These are phyloP conservation scores for Hyla sarda DNA, from an alignment of 2,113 vertebrate species.

Conservation along the genomic window DNA sequence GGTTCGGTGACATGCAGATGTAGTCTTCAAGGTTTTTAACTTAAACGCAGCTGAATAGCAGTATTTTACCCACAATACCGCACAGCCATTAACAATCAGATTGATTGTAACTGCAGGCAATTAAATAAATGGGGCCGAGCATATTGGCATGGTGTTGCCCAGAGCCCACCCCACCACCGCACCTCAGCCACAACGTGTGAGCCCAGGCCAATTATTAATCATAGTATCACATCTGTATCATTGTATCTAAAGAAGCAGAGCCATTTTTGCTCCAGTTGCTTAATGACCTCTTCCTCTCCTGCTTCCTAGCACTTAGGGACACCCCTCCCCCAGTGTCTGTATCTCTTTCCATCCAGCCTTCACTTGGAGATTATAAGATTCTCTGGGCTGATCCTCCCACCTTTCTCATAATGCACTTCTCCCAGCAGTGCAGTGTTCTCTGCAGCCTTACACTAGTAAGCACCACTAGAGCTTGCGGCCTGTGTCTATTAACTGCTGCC, in stretches of 20 bases:
- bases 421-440: slow-evolving; percentile 2
- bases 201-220: neutral
- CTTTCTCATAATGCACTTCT: slow-evolving; percentile 29
- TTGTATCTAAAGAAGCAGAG: neutral
- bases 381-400: slow-evolving; percentile 12
- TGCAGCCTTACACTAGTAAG: slow-evolving; percentile 3
- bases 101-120: no score
- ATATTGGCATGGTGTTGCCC: no score
- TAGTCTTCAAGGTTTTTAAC: no score
- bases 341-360: slow-evolving; percentile 9
- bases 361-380: slow-evolving; percentile 22
- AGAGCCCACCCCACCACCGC: no score
- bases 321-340: slow-evolving; percentile 30
- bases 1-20: no score
- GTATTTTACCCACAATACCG: no score
- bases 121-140: no score
- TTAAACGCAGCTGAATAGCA: no score
- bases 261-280: slow-evolving; percentile 13
- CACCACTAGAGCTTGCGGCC: neutral
- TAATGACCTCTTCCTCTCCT: slow-evolving; percentile 9
- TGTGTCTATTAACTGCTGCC: neutral
- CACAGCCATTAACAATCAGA: no score
- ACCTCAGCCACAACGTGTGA: no score
- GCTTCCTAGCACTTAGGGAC: slow-evolving; percentile 13
- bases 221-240: neutral